phyloP scores from a whole-genome alignment of 2,113 vertebrate genomes.

The Felis chaus region DNA sequence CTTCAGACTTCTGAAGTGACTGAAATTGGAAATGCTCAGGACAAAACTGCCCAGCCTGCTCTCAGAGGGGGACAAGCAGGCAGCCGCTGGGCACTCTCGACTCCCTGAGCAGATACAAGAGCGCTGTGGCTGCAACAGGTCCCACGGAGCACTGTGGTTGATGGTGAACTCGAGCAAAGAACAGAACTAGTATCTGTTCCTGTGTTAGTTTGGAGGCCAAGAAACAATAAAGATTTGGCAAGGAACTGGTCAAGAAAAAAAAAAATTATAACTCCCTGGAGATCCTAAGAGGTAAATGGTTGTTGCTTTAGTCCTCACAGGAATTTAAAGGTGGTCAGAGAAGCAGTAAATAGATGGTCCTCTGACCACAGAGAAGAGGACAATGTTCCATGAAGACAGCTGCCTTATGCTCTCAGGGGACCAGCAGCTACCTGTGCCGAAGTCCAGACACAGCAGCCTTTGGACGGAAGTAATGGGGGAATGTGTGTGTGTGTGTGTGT shows the following conservation, averaged over 20 bases:
- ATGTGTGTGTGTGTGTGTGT: not conserved
- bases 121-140: too few relatives aligned
- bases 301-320: not conserved
- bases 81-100: not conserved
- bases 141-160: not conserved
- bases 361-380: not conserved
- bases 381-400: not conserved
- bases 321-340: not conserved
- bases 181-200: not conserved
- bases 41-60: rapidly evolving
- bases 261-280: not conserved
- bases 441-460: not conserved
- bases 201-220: not conserved
- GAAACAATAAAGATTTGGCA: not conserved
- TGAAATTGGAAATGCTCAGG: not conserved
- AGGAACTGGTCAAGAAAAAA: not conserved
- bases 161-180: not conserved
- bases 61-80: not conserved
- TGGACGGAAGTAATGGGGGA: not conserved
- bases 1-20: not conserved
- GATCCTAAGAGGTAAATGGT: not conserved
- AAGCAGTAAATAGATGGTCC: not conserved
- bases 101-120: not conserved
- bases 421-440: not conserved
- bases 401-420: not conserved